Conservation (phyloP, 2,113 vertebrate genomes). For the Symphodus melops region DNA sequence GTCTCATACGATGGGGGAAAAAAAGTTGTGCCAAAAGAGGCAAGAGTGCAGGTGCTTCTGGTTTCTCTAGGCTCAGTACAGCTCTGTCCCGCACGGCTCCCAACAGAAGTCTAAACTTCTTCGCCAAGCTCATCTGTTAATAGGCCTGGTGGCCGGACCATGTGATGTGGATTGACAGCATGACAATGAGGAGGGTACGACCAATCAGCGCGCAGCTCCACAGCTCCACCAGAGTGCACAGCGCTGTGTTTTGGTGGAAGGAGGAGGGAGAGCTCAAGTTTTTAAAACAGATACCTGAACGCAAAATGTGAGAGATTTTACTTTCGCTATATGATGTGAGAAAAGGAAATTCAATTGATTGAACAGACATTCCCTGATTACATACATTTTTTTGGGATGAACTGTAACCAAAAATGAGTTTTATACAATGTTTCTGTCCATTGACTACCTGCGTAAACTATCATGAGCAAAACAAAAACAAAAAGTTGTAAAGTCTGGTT, state of each 20-base stretch:
- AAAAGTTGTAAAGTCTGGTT: neutral
- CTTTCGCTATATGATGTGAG: neutral
- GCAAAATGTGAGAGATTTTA: constrained; percentile 12
- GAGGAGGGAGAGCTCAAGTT: constrained; percentile 67
- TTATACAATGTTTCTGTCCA: neutral
- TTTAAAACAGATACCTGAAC: constrained; percentile 50
- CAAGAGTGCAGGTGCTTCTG: constrained; percentile 61
- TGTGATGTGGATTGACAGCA: constrained; percentile 90
- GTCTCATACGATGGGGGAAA: constrained; percentile 34
- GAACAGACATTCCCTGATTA: neutral
- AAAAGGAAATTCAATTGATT: neutral
- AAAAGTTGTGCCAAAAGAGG: constrained; percentile 60
- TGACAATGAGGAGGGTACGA: constrained; percentile 82
- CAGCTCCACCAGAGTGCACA: constrained; percentile 38
- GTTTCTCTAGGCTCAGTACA: constrained; percentile 47
- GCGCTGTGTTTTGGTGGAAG: constrained; percentile 64
- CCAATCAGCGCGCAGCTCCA: constrained; percentile 89
- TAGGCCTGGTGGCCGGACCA: constrained; percentile 77
- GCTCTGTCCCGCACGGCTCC: constrained; percentile 70
- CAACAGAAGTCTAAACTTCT: constrained; percentile 84
- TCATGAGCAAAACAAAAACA: neutral
- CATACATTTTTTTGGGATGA: neutral
- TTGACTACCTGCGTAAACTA: neutral
- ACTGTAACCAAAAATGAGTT: neutral
- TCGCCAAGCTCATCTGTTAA: constrained; percentile 81